phyloP scores from a whole-genome alignment of 2,113 vertebrate genomes.

The Periophthalmus modestus region DNA sequence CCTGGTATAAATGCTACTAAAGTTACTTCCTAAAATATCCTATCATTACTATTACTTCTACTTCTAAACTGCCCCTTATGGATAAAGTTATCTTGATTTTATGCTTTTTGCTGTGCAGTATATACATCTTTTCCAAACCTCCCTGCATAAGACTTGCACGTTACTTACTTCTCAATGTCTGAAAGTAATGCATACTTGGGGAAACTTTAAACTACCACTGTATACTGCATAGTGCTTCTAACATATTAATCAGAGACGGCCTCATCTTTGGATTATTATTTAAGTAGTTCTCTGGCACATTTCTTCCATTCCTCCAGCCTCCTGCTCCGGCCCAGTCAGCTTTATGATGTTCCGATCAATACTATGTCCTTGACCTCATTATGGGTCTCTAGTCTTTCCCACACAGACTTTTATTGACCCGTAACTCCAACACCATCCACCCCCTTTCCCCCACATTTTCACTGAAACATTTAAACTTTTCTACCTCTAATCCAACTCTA shows the following conservation, averaged over 20 bases:
- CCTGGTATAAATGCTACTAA: too few species aligned
- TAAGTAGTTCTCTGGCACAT: background rate
- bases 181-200: background rate
- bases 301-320: slow-evolving; percentile 32
- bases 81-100: too few species aligned
- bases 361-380: slow-evolving; percentile 73
- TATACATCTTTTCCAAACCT: background rate
- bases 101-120: background rate
- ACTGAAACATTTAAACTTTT: slow-evolving; percentile 15
- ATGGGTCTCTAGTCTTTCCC: slow-evolving; percentile 60
- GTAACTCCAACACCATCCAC: slow-evolving; percentile 52
- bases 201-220: background rate
- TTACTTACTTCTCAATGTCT: background rate
- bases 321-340: slow-evolving; percentile 51
- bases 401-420: slow-evolving; percentile 69
- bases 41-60: too few species aligned
- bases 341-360: slow-evolving; percentile 69
- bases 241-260: background rate
- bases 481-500: slow-evolving; percentile 9
- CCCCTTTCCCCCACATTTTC: slow-evolving; percentile 24
- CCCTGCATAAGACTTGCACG: background rate
- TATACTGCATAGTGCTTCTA: background rate
- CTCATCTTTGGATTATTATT: background rate
- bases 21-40: too few species aligned
- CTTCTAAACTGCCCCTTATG: too few species aligned